Percentiles rank a stretch among this genome's conserved stretches.
Evolutionary conservation across 2,888 invertebrate genomes (phyloP).

Genomic region (Meta bourneti): DNA sequence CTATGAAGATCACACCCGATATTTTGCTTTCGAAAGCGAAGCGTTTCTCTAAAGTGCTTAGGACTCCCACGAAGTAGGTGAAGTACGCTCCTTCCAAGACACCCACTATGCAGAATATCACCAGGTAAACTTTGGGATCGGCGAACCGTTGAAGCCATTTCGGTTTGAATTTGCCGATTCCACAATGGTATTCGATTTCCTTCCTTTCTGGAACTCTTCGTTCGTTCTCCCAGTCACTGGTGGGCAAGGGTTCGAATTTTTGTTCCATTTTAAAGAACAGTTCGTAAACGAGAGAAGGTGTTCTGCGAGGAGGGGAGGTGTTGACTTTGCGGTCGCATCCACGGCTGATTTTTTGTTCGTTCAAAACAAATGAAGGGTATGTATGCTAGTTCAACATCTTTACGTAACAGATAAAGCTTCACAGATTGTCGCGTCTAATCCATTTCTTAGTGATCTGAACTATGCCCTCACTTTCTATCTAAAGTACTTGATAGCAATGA

Average conservation of each 20-base stretch:
- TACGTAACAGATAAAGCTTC: not conserved
- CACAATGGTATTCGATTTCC: conserved; percentile 63
- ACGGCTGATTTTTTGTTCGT: no score
- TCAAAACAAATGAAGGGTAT: no score
- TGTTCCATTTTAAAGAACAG: conserved; percentile 19
- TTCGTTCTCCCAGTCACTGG: not conserved
- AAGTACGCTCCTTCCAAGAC: conserved; percentile 77
- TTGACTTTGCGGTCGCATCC: no score
- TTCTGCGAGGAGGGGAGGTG: not conserved
- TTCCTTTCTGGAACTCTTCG: not conserved
- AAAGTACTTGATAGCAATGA: not conserved
- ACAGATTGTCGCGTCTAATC: not conserved
- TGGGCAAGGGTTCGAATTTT: conserved; percentile 20
- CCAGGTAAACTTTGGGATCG: conserved; percentile 77
- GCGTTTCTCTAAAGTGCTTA: conserved; percentile 77
- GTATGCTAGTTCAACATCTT: not conserved
- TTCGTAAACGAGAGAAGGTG: not conserved
- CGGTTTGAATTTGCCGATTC: conserved; percentile 77
- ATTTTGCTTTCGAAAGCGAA: conserved; percentile 77
- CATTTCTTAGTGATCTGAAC: not conserved
- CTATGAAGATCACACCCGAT: conserved; percentile 77
- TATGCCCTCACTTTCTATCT: not conserved
- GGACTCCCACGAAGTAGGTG: conserved; percentile 76
- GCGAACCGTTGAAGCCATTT: conserved; percentile 77
- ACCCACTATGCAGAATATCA: conserved; percentile 76